These are phyloP conservation scores for Mustela erminea DNA, from an alignment of 2,797 vertebrate genomes.

Conservation along the genomic window DNA sequence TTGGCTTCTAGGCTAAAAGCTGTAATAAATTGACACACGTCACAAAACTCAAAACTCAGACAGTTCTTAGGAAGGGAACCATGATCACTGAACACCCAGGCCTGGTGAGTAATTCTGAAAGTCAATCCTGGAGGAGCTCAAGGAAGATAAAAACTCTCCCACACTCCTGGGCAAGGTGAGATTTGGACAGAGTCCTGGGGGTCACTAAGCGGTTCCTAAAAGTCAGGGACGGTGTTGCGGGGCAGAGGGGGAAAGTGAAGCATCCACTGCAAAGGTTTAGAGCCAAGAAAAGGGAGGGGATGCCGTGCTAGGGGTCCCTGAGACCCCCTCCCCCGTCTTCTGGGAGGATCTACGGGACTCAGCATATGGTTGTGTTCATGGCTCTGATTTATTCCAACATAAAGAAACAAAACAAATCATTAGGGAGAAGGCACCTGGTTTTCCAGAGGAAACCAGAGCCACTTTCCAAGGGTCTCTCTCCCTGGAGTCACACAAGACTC, in stretches of 20 bases:
- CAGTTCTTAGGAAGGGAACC: background rate
- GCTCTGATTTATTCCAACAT: background rate
- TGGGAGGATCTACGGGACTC: background rate
- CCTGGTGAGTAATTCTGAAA: background rate
- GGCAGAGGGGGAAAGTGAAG: too few species aligned
- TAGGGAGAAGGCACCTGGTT: background rate
- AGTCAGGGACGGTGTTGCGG: background rate
- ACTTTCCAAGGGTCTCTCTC: background rate
- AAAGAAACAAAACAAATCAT: background rate
- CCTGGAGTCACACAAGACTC: background rate
- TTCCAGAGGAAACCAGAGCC: background rate
- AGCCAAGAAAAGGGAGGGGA: background rate
- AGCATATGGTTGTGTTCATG: background rate
- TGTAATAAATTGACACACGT: slow-evolving; percentile 30
- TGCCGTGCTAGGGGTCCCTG: background rate
- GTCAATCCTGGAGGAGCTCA: background rate
- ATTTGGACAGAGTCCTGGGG: background rate
- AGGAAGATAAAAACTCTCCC: background rate
- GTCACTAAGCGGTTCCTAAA: background rate
- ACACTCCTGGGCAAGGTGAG: background rate
- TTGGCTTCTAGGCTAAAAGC: slow-evolving; percentile 2
- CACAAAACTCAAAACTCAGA: slow-evolving; percentile 19
- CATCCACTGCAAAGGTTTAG: background rate
- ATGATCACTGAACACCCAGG: background rate
- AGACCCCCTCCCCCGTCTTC: background rate